phyloP scores from a whole-genome alignment of 2,797 vertebrate genomes.

The Discoglossus pictus region DNA sequence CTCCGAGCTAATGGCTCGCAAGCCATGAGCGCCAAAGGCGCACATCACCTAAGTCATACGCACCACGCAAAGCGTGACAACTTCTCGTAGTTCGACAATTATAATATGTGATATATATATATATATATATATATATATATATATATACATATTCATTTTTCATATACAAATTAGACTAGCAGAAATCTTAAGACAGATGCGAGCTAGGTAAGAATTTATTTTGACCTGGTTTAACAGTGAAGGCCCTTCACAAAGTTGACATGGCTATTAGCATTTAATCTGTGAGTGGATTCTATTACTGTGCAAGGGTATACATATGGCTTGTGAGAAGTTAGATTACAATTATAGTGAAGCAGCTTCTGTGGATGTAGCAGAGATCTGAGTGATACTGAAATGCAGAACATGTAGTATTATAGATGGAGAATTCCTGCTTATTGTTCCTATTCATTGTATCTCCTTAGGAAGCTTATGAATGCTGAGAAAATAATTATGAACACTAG shows the following conservation, averaged over 20 bases:
- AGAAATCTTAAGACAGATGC: conserved; percentile 18
- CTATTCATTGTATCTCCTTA: conserved; percentile 26
- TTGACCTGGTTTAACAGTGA: conserved; percentile 44
- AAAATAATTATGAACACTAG: conserved; percentile 40
- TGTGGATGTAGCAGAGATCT: conserved; percentile 37
- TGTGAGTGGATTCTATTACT: conserved; percentile 40
- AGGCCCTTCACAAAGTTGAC: conserved; percentile 33
- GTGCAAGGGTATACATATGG: conserved; percentile 23
- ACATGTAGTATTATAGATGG: conserved; percentile 23
- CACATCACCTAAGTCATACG: too few relatives aligned
- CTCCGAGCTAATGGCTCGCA: too few relatives aligned
- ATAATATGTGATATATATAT: too few relatives aligned
- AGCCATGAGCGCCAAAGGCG: too few relatives aligned
- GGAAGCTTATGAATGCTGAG: conserved; percentile 27
- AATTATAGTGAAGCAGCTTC: conserved; percentile 40
- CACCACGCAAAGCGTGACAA: too few relatives aligned
- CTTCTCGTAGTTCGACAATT: too few relatives aligned
- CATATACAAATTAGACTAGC: neutral
- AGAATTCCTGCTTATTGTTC: conserved; percentile 33
- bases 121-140: too few relatives aligned
- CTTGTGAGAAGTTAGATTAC: conserved; percentile 44
- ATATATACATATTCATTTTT: conserved; percentile 10
- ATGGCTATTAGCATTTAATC: conserved; percentile 44
- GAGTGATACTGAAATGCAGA: conserved; percentile 30
- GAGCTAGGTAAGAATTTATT: conserved; percentile 25